Conservation (phyloP, 1,140 invertebrate species). For the Papilio polytes region DNA sequence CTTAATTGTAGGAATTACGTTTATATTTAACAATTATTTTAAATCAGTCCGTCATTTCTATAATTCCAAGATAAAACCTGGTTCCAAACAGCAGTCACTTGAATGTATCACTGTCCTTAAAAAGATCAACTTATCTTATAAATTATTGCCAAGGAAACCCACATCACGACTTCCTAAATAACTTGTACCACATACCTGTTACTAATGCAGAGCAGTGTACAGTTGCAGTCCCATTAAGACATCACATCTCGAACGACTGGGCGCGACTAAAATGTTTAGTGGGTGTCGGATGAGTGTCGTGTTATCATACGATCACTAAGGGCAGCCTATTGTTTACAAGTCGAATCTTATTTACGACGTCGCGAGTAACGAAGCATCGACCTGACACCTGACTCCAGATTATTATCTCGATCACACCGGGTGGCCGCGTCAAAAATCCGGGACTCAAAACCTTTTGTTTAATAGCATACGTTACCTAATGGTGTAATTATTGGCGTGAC, state of each 20-base stretch:
- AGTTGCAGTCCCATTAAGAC: constrained; percentile 5
- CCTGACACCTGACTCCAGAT: constrained; percentile 71
- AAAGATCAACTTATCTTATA: neutral
- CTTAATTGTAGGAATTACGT: constrained; percentile 16
- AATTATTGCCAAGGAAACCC: neutral
- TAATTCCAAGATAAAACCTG: neutral
- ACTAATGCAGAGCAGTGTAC: neutral
- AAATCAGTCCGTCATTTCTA: neutral
- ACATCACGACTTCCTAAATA: too few relatives aligned
- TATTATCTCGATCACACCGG: constrained; percentile 59
- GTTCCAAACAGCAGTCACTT: neutral
- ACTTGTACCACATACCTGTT: too few relatives aligned
- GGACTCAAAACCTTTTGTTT: neutral
- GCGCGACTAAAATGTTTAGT: constrained; percentile 50
- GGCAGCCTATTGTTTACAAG: constrained; percentile 70
- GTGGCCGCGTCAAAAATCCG: constrained; percentile 57
- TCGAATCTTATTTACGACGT: constrained; percentile 75
- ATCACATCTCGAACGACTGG: constrained; percentile 9
- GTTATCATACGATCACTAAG: constrained; percentile 61
- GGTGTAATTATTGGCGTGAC: neutral
- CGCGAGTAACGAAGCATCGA: constrained; percentile 53
- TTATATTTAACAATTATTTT: neutral
- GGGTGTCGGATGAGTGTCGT: constrained; percentile 44
- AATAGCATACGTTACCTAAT: neutral
- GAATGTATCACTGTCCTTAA: neutral